Evolutionary conservation across 2,797 vertebrate genomes (phyloP).

Genomic region (Chelon labrosus): DNA sequence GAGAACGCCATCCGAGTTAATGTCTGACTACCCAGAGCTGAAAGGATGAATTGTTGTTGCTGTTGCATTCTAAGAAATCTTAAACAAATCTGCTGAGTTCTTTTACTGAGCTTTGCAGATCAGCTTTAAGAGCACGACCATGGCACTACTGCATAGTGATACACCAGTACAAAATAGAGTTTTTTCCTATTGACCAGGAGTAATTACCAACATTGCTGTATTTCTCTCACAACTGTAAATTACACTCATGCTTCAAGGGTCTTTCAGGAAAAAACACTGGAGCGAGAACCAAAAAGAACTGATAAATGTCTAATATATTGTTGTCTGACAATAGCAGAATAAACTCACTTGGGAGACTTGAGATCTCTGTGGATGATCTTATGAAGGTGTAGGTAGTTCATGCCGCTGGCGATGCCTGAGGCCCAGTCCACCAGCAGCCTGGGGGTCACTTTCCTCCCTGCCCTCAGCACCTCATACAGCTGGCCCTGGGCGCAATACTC

Average conservation of each 20-base stretch:
- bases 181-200: neutral
- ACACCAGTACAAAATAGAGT: conserved; percentile 16
- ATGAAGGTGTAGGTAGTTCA: conserved; percentile 99
- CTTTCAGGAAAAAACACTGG: neutral
- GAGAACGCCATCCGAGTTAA: conserved; percentile 53
- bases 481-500: conserved; percentile 99
- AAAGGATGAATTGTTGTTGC: conserved; percentile 46
- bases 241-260: neutral
- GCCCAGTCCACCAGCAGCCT: conserved; percentile 97
- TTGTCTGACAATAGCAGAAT: neutral
- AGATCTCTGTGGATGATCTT: conserved; percentile 99
- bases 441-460: conserved; percentile 93
- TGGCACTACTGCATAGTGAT: conserved; percentile 8
- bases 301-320: neutral
- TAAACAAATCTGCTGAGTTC: conserved; percentile 31
- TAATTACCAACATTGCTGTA: neutral
- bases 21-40: conserved; percentile 41
- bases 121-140: conserved; percentile 21
- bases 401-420: conserved; percentile 96
- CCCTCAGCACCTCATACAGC: conserved; percentile 96
- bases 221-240: neutral
- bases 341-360: conserved; percentile 98
- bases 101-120: conserved; percentile 27
- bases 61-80: conserved; percentile 29
- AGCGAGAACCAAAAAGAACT: conserved; percentile 1